Conservation (phyloP, 1,140 invertebrate genomes). For the Tetramorium alpestre region DNA sequence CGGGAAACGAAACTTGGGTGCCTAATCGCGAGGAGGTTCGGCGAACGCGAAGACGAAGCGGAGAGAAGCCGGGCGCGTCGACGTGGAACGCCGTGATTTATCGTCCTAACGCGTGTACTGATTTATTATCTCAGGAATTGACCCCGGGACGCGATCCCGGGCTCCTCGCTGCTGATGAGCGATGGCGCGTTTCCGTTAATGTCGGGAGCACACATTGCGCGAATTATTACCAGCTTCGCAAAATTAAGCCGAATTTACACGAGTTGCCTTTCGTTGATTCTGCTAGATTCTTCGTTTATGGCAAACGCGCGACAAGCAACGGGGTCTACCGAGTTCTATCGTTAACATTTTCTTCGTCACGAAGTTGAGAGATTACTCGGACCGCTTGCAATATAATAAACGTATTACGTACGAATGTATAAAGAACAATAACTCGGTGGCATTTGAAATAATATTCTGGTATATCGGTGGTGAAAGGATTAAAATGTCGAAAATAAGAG, state of each 20-base stretch:
- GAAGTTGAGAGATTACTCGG: background rate
- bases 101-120: slow-evolving; percentile 67
- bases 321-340: background rate
- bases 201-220: slow-evolving; percentile 59
- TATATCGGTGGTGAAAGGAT: slow-evolving; percentile 21
- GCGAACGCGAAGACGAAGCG: slow-evolving; percentile 38
- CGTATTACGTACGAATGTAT: slow-evolving; percentile 22
- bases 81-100: slow-evolving; percentile 65
- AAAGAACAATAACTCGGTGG: slow-evolving; percentile 16
- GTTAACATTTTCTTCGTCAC: background rate
- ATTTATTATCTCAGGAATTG: slow-evolving; percentile 71
- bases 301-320: background rate
- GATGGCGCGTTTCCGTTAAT: slow-evolving; percentile 68
- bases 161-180: slow-evolving; percentile 46
- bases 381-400: slow-evolving; percentile 1
- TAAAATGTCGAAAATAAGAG: slow-evolving; percentile 50
- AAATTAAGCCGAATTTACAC: slow-evolving; percentile 59
- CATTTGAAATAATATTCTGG: slow-evolving; percentile 12
- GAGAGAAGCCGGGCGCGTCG: slow-evolving; percentile 42
- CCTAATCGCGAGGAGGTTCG: slow-evolving; percentile 65
- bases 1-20: slow-evolving; percentile 40
- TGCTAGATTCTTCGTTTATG: background rate
- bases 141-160: slow-evolving; percentile 58
- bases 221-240: slow-evolving; percentile 68
- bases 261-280: background rate